Conservation (phyloP, 2,888 invertebrate species). For the Apamea sordens region DNA sequence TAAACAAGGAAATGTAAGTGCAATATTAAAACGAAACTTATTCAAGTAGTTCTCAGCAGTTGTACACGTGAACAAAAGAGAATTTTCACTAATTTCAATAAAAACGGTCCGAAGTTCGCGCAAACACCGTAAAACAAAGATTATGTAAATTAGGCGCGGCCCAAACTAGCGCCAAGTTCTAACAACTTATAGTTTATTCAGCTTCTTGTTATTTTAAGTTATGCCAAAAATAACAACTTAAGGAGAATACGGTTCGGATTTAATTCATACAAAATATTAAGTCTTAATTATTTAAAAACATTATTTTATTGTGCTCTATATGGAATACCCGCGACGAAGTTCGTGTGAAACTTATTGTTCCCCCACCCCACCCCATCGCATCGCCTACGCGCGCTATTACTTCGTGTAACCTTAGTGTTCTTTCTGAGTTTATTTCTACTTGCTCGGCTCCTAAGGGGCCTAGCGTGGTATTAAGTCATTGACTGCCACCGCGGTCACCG, state of each 20-base stretch:
- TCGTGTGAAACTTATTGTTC: background rate
- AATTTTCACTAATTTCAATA: constrained; percentile 58
- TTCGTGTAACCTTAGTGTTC: background rate
- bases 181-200: constrained; percentile 59
- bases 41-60: constrained; percentile 32
- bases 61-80: constrained; percentile 41
- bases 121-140: constrained; percentile 60
- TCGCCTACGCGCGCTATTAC: background rate
- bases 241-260: background rate
- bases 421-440: too few species aligned
- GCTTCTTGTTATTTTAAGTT: constrained; percentile 61
- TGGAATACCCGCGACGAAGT: background rate
- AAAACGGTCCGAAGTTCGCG: constrained; percentile 46
- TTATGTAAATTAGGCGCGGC: constrained; percentile 53
- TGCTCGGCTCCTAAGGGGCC: background rate
- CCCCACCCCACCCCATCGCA: background rate
- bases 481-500: too few species aligned
- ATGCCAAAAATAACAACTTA: constrained; percentile 47
- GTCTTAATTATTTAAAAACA: background rate
- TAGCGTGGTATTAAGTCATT: background rate
- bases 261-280: background rate
- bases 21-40: constrained; percentile 22
- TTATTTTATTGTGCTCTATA: background rate
- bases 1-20: background rate
- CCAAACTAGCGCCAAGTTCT: constrained; percentile 43